Evolutionary conservation across 2,797 vertebrate genomes (phyloP).

Genomic region (Cercopithecus petaurista): DNA sequence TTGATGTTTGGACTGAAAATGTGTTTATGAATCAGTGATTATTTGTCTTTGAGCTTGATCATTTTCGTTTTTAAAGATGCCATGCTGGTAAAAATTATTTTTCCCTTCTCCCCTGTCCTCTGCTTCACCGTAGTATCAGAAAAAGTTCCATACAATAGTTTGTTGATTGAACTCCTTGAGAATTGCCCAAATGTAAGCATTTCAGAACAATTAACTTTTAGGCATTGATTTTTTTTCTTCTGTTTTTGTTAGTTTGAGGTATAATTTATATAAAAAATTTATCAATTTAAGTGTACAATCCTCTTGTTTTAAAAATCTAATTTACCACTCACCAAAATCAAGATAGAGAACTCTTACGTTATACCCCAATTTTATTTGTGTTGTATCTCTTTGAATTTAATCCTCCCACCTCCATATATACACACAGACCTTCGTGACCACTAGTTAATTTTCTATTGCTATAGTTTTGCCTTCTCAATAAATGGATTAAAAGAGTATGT

Average conservation of each 20-base stretch:
- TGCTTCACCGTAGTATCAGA: not conserved
- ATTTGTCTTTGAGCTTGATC: not conserved
- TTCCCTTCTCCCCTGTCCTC: not conserved
- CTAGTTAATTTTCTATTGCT: not conserved
- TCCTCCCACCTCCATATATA: not conserved
- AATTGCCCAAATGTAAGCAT: not conserved
- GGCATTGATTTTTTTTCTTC: not conserved
- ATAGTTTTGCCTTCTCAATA: not conserved
- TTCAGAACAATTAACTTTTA: not conserved
- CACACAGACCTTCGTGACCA: not conserved
- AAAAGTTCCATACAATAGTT: not conserved
- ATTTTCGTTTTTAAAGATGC: not conserved
- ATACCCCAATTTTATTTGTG: not conserved
- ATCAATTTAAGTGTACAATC: not conserved
- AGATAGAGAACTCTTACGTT: not conserved
- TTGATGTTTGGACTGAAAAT: not conserved
- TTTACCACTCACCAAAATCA: not conserved
- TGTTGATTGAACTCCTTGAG: not conserved
- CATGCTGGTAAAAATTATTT: not conserved
- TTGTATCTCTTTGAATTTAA: not conserved
- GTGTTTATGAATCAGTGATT: not conserved
- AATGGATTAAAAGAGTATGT: not conserved
- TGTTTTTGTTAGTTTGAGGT: not conserved
- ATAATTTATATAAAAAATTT: not conserved
- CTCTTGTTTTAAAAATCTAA: constrained; percentile 17